Base-by-base conservation (phyloP, 1,140 invertebrate species). In the Leptestheria dahalacensis region DNA sequence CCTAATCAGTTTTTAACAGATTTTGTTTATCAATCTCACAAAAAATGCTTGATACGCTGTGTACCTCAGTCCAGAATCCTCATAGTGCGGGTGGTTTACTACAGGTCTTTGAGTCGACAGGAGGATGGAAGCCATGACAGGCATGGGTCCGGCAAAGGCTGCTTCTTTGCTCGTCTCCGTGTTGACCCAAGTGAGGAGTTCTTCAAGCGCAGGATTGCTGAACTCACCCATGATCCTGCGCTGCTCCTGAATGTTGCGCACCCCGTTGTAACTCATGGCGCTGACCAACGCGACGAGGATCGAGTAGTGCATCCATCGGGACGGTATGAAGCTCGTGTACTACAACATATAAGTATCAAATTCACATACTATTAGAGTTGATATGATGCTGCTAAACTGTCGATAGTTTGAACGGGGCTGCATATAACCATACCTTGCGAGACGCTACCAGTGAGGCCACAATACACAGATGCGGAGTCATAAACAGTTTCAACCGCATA, bases 41-140 rank as follows among this genome's bases (percentile, higher is more conserved):
- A n/a, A n/a, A n/a, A n/a, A n/a, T n/a, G n/a, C n/a, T n/a, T 28
- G 21, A 46, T 49, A 15, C 48, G 49, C 9, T 21, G n/a, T 41
- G 21, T 48, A 86, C 82, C 83, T 79, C 59, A 85, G 75, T 51
- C 77, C 77, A 50, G 75, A 73, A 66, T 83, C 78, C 68, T 88
- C 85, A 67, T 87, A 91, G 68, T 89, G 88, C n/a, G 88, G 88
- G 73, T 91, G 87, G 64, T 87, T 85, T 0, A 88, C 80, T 60
- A 91, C 81, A 2, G 86, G 83, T 52, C 86, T 71, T 6, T 77
- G 68, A 0, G 88, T 86, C 15, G 82, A 81, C 15, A 91, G 72
- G 73, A 90, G 79, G 2, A 91, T 68, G 58, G 85, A 82, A 0
- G 88, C 85, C 80, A 87, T 85, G 3, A 86, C 73, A 3, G 87